Evolutionary conservation across 2,113 vertebrate species (phyloP).

Genomic region (Cygnus atratus): DNA sequence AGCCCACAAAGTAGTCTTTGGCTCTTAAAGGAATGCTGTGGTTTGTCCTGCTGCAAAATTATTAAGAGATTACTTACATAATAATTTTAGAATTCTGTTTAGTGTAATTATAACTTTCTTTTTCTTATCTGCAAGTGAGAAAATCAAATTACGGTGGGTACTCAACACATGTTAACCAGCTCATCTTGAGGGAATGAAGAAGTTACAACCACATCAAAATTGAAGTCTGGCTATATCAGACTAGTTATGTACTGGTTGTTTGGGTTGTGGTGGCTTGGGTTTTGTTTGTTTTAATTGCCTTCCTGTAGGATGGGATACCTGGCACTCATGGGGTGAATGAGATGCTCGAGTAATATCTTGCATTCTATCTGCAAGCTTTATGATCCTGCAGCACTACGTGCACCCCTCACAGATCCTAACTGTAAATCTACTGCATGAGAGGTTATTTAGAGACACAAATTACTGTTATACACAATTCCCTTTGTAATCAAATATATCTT

Average conservation of each 20-base stretch:
- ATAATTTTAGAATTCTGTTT: background rate
- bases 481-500: constrained; percentile 63
- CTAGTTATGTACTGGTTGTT: rapidly evolving
- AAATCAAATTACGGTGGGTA: background rate
- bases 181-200: background rate
- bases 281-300: background rate
- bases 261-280: background rate
- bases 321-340: background rate
- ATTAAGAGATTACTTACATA: constrained; percentile 8
- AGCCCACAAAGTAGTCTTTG: background rate
- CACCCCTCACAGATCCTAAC: background rate
- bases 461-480: constrained; percentile 44
- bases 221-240: background rate
- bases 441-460: constrained; percentile 60
- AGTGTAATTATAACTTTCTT: constrained; percentile 24
- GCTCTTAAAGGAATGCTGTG: background rate
- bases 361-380: constrained; percentile 43
- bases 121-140: background rate
- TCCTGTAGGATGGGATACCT: background rate
- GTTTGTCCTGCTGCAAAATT: background rate
- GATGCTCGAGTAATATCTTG: background rate
- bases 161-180: background rate
- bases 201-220: background rate
- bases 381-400: background rate
- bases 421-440: constrained; percentile 46